These are phyloP conservation scores for Carassius carassius DNA, from an alignment of 2,113 vertebrate genomes.

Conservation along the genomic window DNA sequence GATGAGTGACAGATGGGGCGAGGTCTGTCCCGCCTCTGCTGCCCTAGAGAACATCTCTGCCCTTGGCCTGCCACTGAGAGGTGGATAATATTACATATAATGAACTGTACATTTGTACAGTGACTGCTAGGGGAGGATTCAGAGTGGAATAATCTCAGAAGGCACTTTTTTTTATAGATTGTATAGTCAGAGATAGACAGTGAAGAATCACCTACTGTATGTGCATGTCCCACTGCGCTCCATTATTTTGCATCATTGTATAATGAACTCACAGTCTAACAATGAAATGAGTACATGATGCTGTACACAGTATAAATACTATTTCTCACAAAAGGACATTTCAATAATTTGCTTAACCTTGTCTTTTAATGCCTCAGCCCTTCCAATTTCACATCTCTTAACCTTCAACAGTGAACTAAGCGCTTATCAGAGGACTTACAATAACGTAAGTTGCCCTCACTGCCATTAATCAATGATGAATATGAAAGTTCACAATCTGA, in stretches of 20 bases:
- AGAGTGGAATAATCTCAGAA: background rate
- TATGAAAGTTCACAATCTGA: slow-evolving; percentile 15
- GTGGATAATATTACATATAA: background rate
- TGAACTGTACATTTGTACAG: background rate
- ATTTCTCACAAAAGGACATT: slow-evolving; percentile 21
- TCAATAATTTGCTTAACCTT: slow-evolving; percentile 32
- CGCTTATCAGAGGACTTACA: slow-evolving; percentile 15
- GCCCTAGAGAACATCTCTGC: background rate
- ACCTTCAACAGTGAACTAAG: slow-evolving; percentile 14
- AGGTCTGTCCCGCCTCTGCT: background rate
- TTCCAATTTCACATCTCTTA: slow-evolving; percentile 38
- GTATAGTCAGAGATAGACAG: background rate
- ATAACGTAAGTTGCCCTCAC: background rate
- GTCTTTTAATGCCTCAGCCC: slow-evolving; percentile 15
- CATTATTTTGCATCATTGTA: background rate
- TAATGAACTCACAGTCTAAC: background rate
- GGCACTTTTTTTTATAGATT: background rate
- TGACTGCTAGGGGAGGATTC: background rate
- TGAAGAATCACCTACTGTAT: background rate
- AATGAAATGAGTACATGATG: background rate
- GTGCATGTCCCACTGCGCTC: background rate
- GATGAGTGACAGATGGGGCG: background rate
- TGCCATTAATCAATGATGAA: slow-evolving; percentile 22
- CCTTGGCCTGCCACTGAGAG: background rate
- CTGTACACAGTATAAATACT: background rate